These are phyloP conservation scores for Cephalopholis sonnerati DNA, from an alignment of 2,113 vertebrate genomes.

Conservation along the genomic window DNA sequence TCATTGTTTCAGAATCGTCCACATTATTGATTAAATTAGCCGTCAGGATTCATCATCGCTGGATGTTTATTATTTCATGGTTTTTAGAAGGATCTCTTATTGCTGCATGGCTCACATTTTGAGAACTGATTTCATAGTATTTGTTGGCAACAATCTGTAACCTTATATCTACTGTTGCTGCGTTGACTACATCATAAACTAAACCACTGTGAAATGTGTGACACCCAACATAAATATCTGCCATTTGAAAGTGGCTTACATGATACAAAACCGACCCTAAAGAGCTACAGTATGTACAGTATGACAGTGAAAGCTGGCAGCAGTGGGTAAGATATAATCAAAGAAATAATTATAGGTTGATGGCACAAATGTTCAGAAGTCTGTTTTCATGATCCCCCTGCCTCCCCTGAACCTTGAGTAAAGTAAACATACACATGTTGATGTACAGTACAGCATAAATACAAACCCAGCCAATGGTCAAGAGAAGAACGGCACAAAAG, in stretches of 20 bases:
- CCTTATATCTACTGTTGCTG: conserved; percentile 45
- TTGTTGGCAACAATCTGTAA: conserved; percentile 39
- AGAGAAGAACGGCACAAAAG: conserved; percentile 71
- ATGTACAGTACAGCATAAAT: conserved; percentile 74
- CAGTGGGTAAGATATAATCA: conserved; percentile 36
- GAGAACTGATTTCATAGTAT: conserved; percentile 15
- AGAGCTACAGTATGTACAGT: conserved; percentile 77
- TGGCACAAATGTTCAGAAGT: conserved; percentile 61
- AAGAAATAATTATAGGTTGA: conserved; percentile 21
- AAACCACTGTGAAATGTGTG: conserved; percentile 61
- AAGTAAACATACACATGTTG: conserved; percentile 60
- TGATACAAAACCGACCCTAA: conserved; percentile 52
- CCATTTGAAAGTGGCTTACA: conserved; percentile 50
- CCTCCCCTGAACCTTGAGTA: conserved; percentile 37
- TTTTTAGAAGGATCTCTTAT: conserved; percentile 49
- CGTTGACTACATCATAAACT: conserved; percentile 48
- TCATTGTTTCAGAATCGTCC: conserved; percentile 11
- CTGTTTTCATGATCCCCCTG: conserved; percentile 30
- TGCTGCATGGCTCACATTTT: conserved; percentile 67
- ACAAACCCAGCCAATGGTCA: conserved; percentile 72
- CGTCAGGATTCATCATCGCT: not conserved
- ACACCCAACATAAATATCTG: conserved; percentile 54
- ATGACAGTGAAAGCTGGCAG: conserved; percentile 50
- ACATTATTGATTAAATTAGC: conserved; percentile 33
- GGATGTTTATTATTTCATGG: conserved; percentile 10